A percentile compares a stretch with the other conserved stretches of the same genome.
These are phyloP conservation scores for Bellardia pandia DNA, from an alignment of 2,888 invertebrate species.

Conservation along the genomic window DNA sequence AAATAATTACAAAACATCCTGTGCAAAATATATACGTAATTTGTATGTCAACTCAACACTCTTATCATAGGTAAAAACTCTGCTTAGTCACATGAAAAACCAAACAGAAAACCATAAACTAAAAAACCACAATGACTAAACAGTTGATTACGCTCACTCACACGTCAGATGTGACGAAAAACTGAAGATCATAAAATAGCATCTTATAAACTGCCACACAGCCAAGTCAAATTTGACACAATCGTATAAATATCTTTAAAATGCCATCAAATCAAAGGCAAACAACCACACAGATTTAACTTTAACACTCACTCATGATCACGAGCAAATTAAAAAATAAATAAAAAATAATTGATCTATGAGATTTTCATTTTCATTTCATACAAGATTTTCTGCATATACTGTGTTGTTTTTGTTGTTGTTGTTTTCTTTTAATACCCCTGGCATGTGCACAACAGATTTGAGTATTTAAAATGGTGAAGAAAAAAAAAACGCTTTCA, in stretches of 20 bases:
- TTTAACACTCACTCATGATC: conserved; percentile 38
- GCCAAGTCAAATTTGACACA: not conserved
- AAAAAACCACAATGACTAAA: not conserved
- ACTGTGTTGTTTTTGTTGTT: no score
- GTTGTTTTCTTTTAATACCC: conserved; percentile 2
- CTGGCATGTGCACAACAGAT: conserved; percentile 47
- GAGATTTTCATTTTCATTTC: conserved; percentile 45
- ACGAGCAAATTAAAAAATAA: conserved; percentile 15
- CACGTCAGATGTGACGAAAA: conserved; percentile 15
- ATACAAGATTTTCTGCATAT: conserved; percentile 2
- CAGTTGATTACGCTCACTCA: conserved; percentile 27
- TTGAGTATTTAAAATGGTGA: conserved; percentile 18
- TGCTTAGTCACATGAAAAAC: not conserved
- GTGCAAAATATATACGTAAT: no score
- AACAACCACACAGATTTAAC: conserved; percentile 17
- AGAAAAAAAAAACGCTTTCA: not conserved
- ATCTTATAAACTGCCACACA: not conserved
- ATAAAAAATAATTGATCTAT: conserved; percentile 45
- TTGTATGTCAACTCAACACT: no score
- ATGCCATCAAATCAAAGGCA: not conserved
- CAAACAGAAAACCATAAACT: not conserved
- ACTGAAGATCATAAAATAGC: not conserved
- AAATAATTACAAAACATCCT: no score
- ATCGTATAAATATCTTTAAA: conserved; percentile 4
- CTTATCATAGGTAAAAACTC: not conserved